Evolutionary conservation across 2,888 invertebrate species (phyloP).

Genomic region (Tipula helvola): DNA sequence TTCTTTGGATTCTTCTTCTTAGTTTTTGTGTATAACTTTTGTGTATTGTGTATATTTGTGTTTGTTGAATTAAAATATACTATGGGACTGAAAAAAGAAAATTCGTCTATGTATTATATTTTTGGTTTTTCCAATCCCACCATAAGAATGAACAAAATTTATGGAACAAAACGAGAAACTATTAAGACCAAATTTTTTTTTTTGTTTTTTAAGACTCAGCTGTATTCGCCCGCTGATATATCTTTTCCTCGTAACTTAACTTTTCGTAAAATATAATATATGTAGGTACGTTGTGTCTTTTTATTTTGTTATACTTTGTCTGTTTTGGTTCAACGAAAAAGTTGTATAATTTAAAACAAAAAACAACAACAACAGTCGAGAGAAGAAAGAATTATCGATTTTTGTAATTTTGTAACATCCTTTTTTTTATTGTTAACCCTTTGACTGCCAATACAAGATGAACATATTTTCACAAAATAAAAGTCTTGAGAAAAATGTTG

Average conservation of each 20-base stretch:
- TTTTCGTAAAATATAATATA: neutral
- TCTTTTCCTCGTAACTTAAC: neutral
- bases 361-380: neutral
- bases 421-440: neutral
- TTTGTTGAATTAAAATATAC: neutral
- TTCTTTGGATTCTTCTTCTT: neutral
- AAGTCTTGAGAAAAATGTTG: too few species aligned
- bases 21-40: neutral
- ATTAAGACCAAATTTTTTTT: neutral
- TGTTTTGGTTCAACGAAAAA: neutral
- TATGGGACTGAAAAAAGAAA: neutral
- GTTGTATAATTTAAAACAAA: neutral
- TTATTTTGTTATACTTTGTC: neutral
- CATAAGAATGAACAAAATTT: neutral
- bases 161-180: neutral
- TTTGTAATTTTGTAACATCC: neutral
- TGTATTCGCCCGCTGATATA: neutral
- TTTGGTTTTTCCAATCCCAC: neutral
- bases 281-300: neutral
- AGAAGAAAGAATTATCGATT: neutral
- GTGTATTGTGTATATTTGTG: neutral
- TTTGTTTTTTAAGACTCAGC: neutral
- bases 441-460: neutral
- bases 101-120: neutral
- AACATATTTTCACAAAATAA: neutral